Conservation (phyloP, 35 echinoderm and acorn worm species). For the Eucidaris tribuloides region DNA sequence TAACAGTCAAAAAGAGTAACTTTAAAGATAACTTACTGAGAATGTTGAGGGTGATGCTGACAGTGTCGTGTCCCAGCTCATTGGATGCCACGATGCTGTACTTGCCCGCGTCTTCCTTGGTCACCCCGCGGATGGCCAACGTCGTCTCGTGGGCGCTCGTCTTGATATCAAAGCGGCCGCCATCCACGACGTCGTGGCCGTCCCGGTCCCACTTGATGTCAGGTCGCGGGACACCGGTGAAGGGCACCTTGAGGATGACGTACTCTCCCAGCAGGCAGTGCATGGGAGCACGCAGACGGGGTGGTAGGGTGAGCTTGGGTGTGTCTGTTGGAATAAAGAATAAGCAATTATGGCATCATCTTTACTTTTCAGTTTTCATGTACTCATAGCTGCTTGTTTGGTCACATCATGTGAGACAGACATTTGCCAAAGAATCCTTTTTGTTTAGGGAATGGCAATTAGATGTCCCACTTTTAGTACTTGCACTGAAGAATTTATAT, state of each 20-base stretch:
- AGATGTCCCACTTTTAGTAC: too few relatives aligned
- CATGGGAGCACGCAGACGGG: conserved; percentile 70
- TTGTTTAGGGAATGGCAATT: too few relatives aligned
- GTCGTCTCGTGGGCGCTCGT: conserved; percentile 72
- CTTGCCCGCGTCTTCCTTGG: conserved; percentile 77
- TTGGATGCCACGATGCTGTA: conserved; percentile 84
- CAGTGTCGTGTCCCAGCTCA: conserved; percentile 70
- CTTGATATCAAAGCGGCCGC: conserved; percentile 65
- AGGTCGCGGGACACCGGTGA: conserved; percentile 71
- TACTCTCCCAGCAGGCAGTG: conserved; percentile 78
- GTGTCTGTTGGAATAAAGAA: too few relatives aligned
- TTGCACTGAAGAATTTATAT: too few relatives aligned
- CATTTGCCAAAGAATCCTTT: too few relatives aligned
- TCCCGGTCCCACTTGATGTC: conserved; percentile 80
- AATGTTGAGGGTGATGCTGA: conserved; percentile 53
- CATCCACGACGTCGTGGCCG: conserved; percentile 55
- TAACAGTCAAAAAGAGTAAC: not conserved
- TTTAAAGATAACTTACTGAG: conserved; percentile 71
- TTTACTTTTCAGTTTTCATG: too few relatives aligned
- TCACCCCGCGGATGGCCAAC: conserved; percentile 57
- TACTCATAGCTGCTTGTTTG: too few relatives aligned
- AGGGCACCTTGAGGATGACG: conserved; percentile 59
- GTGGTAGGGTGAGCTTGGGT: conserved; percentile 74
- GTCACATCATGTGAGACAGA: too few relatives aligned
- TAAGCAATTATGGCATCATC: too few relatives aligned